These are phyloP conservation scores for Stomatorhinus walkeri DNA, from an alignment of 2,797 vertebrate genomes.

Conservation along the genomic window DNA sequence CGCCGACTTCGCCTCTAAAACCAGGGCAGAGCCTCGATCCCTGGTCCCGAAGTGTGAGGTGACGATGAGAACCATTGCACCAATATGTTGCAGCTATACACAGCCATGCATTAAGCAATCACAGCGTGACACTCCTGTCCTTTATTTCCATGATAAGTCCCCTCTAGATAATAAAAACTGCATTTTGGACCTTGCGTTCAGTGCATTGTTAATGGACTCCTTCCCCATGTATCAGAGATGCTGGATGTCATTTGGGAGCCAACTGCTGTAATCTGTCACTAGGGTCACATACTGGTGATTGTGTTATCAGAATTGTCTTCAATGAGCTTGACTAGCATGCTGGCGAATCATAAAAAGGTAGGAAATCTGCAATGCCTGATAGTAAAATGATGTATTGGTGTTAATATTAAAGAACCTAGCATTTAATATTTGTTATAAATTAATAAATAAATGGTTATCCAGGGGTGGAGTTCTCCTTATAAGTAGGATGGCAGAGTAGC, in stretches of 20 bases:
- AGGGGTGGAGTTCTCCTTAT: not conserved
- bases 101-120: not conserved
- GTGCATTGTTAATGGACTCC: not conserved
- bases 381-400: not conserved
- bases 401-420: not conserved
- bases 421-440: not conserved
- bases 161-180: not conserved
- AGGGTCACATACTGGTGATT: not conserved
- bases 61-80: not conserved
- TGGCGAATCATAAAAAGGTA: not conserved
- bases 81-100: not conserved
- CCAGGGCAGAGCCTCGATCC: not conserved
- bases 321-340: not conserved
- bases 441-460: not conserved
- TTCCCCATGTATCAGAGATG: not conserved
- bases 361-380: not conserved
- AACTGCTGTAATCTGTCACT: not conserved
- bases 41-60: not conserved
- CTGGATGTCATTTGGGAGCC: not conserved
- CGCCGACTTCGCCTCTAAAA: not conserved
- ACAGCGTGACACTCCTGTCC: not conserved
- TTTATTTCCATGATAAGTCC: not conserved
- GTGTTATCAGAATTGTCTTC: not conserved
- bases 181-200: not conserved
- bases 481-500: not conserved